These are phyloP conservation scores for Nyctibius grandis DNA, from an alignment of 2,797 vertebrate genomes.

Conservation along the genomic window DNA sequence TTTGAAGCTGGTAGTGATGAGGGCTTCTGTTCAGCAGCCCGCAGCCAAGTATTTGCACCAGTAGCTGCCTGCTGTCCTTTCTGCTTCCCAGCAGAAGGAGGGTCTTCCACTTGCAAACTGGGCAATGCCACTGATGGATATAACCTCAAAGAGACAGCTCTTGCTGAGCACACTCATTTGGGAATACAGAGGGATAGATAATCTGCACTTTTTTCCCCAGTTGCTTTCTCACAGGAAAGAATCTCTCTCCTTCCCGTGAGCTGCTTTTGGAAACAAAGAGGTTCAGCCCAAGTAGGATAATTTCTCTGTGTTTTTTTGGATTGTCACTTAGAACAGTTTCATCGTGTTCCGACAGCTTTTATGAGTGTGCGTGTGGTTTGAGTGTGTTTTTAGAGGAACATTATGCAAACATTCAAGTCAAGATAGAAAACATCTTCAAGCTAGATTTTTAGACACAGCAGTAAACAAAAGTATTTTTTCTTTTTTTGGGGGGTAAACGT, in stretches of 20 bases:
- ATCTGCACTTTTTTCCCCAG: not conserved
- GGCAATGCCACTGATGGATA: not conserved
- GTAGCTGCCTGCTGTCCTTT: not conserved
- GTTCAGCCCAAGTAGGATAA: not conserved
- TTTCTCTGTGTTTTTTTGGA: not conserved
- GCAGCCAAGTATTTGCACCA: not conserved
- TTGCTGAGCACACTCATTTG: not conserved
- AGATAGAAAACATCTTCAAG: not conserved
- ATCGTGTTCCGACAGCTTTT: not conserved
- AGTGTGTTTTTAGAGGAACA: not conserved
- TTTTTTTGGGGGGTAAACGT: not conserved
- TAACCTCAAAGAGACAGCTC: not conserved
- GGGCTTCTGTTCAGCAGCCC: not conserved
- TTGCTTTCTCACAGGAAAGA: not conserved
- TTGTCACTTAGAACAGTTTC: not conserved
- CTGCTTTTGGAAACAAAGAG: not conserved
- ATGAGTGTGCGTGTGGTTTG: not conserved
- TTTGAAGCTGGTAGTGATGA: not conserved
- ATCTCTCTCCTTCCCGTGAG: not conserved
- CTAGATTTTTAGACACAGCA: not conserved
- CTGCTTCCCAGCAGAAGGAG: no score
- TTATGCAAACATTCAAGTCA: not conserved
- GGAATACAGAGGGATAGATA: not conserved
- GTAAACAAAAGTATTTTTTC: not conserved
- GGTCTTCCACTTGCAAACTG: not conserved